Conservation (phyloP, 2,113 vertebrate species). For the Mormoops blainvillei region DNA sequence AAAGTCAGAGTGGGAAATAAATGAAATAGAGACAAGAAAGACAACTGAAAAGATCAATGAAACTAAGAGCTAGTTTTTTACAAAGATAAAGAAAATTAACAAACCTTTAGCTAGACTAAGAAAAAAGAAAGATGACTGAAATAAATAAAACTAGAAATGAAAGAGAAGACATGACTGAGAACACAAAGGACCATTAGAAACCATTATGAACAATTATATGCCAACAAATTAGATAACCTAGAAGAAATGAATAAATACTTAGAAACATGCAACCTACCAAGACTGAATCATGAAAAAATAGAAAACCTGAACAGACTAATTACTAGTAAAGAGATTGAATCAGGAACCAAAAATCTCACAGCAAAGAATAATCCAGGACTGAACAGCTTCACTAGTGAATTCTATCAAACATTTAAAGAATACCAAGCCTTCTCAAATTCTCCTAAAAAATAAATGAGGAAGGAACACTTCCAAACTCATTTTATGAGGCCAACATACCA, state of each 20-base stretch:
- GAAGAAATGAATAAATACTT: too few relatives aligned
- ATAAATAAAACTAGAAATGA: too few relatives aligned
- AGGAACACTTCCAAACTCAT: neutral
- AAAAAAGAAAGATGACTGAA: too few relatives aligned
- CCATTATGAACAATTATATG: too few relatives aligned
- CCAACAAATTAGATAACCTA: too few relatives aligned
- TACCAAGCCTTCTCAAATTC: neutral
- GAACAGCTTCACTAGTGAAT: neutral
- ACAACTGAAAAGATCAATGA: neutral
- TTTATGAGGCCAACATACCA: neutral
- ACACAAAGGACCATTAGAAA: too few relatives aligned
- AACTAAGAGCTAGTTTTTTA: neutral
- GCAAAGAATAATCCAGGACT: neutral
- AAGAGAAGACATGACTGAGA: too few relatives aligned
- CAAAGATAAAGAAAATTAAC: neutral
- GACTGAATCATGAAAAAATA: neutral
- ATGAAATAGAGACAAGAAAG: neutral
- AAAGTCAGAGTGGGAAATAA: too few relatives aligned
- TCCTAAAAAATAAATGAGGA: neutral
- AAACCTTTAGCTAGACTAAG: neutral
- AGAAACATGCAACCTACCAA: too few relatives aligned
- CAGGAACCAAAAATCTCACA: neutral
- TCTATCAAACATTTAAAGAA: neutral
- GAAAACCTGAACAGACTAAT: neutral
- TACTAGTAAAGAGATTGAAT: neutral